phyloP scores from a whole-genome alignment of 2,113 vertebrate genomes.

The Pomatostomus ruficeps region DNA sequence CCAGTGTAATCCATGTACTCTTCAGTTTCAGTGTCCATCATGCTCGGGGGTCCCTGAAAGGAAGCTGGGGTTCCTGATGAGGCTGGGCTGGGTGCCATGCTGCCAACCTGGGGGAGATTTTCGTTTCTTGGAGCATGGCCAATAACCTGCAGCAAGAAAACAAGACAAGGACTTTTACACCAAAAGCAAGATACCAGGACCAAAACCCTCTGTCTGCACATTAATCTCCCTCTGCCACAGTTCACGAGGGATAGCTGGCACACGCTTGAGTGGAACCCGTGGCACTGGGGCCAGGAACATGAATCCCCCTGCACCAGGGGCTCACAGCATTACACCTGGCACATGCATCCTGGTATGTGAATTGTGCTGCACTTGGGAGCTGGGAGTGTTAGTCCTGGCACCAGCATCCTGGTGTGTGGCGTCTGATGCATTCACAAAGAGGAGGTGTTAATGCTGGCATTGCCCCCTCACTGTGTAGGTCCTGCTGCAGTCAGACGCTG shows the following conservation, averaged over 20 bases:
- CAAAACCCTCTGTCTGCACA: slow-evolving; percentile 14
- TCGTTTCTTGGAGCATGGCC: slow-evolving; percentile 71
- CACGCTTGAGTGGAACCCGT: neutral
- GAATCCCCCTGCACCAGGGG: neutral
- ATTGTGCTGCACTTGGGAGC: neutral
- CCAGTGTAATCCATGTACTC: slow-evolving; percentile 93
- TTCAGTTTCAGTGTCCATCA: slow-evolving; percentile 86
- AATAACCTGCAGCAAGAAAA: slow-evolving; percentile 63
- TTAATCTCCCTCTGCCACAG: neutral
- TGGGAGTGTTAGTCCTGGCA: slow-evolving; percentile 40
- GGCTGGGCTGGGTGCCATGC: slow-evolving; percentile 68
- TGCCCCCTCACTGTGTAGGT: neutral
- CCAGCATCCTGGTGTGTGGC: neutral
- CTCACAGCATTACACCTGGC: slow-evolving; percentile 19
- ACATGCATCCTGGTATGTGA: neutral
- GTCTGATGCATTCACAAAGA: neutral
- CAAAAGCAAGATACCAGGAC: neutral
- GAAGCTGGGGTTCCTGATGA: slow-evolving; percentile 71
- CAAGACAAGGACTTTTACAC: neutral
- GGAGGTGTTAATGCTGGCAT: slow-evolving; percentile 36
- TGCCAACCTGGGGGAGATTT: slow-evolving; percentile 68
- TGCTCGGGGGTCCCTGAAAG: slow-evolving; percentile 73
- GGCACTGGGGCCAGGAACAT: neutral
- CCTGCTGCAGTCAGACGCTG: neutral
- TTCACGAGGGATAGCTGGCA: neutral